phyloP scores from a whole-genome alignment of 2,113 vertebrate genomes.

The Eretmochelys imbricata region DNA sequence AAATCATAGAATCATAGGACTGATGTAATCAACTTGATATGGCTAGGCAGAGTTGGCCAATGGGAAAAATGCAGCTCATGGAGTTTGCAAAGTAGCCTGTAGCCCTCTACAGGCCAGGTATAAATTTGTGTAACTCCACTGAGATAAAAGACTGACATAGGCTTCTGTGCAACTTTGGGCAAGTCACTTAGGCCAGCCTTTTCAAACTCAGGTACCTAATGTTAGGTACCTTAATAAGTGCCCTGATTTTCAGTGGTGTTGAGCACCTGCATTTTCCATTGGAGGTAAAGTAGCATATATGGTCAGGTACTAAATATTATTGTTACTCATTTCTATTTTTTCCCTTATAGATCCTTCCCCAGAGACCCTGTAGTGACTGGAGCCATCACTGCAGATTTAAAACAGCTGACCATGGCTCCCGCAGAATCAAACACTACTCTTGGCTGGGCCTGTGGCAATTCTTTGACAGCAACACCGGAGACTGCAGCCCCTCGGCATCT shows the following conservation, averaged over 20 bases:
- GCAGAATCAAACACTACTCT: neutral
- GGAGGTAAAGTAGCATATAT: neutral
- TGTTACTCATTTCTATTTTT: neutral
- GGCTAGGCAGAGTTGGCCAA: neutral
- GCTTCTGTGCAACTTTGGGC: neutral
- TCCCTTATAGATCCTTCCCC: too few relatives aligned
- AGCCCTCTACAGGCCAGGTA: neutral
- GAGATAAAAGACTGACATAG: neutral
- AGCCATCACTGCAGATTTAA: neutral
- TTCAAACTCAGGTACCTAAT: neutral
- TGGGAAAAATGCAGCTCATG: neutral
- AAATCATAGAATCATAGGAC: neutral
- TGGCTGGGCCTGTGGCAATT: neutral
- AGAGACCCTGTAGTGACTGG: neutral
- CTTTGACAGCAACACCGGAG: fast-evolving
- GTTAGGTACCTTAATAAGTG: neutral
- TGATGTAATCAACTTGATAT: neutral
- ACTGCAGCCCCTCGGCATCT: fast-evolving
- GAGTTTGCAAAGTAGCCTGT: neutral
- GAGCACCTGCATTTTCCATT: neutral
- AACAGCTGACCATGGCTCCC: neutral
- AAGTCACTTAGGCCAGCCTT: neutral
- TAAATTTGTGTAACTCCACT: neutral
- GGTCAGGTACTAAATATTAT: neutral
- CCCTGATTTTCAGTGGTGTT: neutral